These are phyloP conservation scores for Parauchenoglanis ngamensis DNA, from an alignment of 2,797 vertebrate genomes.

Conservation along the genomic window DNA sequence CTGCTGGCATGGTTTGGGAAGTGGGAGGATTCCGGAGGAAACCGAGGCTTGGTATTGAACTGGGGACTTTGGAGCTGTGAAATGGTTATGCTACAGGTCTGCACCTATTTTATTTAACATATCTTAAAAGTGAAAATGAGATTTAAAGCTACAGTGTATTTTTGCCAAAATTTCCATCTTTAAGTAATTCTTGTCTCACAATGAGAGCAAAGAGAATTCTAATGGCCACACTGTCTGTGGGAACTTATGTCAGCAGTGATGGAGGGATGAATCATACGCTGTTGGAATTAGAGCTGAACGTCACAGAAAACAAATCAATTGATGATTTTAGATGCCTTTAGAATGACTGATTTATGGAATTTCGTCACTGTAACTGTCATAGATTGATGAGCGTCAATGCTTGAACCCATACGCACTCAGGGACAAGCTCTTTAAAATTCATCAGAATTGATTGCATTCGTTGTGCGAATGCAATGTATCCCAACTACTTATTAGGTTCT, in stretches of 20 bases:
- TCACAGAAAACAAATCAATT: constrained; percentile 32
- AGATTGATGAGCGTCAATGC: constrained; percentile 5
- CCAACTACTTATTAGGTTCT: constrained; percentile 14
- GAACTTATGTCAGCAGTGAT: constrained; percentile 29
- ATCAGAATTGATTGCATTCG: constrained; percentile 17
- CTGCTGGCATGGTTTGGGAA: neutral
- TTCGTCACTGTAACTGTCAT: constrained; percentile 22
- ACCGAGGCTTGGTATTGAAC: neutral
- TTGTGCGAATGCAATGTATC: constrained; percentile 41
- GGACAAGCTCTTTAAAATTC: constrained; percentile 2
- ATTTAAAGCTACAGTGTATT: neutral
- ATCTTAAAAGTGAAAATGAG: neutral
- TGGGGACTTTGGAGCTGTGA: neutral
- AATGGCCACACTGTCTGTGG: neutral
- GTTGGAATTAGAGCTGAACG: neutral
- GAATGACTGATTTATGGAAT: neutral
- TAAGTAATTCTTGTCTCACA: constrained; percentile 17
- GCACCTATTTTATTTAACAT: neutral
- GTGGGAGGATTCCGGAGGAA: neutral
- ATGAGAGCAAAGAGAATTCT: constrained; percentile 22
- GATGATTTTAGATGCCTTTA: constrained; percentile 7
- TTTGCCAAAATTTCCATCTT: neutral
- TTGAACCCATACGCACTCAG: neutral
- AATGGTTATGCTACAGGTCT: neutral
- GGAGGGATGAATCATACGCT: neutral